phyloP scores from a whole-genome alignment of 2,888 invertebrate species.

The Auanema sp. region DNA sequence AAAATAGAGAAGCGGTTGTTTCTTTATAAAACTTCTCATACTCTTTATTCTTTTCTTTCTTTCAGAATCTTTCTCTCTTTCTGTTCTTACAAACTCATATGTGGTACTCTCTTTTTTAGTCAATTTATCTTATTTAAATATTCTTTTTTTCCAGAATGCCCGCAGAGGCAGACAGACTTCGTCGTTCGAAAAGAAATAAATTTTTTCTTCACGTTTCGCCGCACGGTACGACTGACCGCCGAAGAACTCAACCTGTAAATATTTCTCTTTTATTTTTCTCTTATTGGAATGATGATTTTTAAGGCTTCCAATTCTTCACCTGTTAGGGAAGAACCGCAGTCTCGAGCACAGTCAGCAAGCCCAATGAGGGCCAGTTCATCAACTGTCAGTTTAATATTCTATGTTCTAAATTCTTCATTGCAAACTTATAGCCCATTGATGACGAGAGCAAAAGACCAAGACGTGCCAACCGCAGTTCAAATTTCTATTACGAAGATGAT shows the following conservation, averaged over 20 bases:
- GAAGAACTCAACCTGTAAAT: neutral
- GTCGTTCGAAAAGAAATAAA: constrained; percentile 51
- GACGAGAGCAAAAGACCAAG: constrained; percentile 12
- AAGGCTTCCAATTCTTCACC: neutral
- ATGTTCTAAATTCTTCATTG: neutral
- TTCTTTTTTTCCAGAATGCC: constrained; percentile 7
- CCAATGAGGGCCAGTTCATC: too few species aligned
- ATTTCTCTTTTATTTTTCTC: neutral
- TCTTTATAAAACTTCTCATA: too few species aligned
- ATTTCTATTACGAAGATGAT: constrained; percentile 18
- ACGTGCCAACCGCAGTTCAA: constrained; percentile 9
- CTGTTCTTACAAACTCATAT: too few species aligned
- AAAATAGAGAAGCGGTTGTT: too few species aligned
- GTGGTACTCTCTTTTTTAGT: too few species aligned
- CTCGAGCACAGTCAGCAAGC: too few species aligned
- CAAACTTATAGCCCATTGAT: neutral
- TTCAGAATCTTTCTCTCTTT: too few species aligned
- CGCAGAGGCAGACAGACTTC: constrained; percentile 19
- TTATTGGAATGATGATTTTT: neutral
- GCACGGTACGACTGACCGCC: constrained; percentile 16
- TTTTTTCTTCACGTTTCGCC: constrained; percentile 48
- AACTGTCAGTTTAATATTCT: too few species aligned
- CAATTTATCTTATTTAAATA: too few species aligned
- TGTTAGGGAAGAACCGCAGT: too few species aligned
- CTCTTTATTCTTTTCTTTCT: too few species aligned